phyloP scores from a whole-genome alignment of 2,888 invertebrate genomes.

The Agapetus fuscipes region DNA sequence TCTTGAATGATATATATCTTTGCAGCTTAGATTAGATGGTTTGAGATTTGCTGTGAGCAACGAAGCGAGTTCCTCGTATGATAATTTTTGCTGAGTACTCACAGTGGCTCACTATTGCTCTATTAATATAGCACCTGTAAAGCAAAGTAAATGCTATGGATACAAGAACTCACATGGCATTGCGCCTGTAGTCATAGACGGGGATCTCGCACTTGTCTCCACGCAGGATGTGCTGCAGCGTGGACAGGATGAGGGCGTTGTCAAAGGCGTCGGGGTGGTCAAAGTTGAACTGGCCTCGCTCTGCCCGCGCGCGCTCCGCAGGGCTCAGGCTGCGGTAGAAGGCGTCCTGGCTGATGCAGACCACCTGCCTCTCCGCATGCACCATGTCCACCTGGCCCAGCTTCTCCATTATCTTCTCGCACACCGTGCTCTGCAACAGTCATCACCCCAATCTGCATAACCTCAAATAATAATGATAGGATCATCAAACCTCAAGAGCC shows the following conservation, averaged over 20 bases:
- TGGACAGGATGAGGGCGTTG: slow-evolving; percentile 71
- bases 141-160: too few relatives aligned
- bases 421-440: slow-evolving; percentile 95
- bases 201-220: slow-evolving; percentile 87
- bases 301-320: slow-evolving; percentile 72
- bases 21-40: too few relatives aligned
- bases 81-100: too few relatives aligned
- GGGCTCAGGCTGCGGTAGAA: slow-evolving; percentile 85
- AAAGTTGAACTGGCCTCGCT: slow-evolving; percentile 91
- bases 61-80: too few relatives aligned
- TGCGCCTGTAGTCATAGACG: slow-evolving; percentile 86
- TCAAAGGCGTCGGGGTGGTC: slow-evolving; percentile 99
- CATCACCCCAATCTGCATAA: too few relatives aligned
- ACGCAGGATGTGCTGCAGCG: slow-evolving; percentile 70
- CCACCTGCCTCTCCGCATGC: slow-evolving; percentile 80
- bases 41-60: too few relatives aligned
- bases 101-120: too few relatives aligned
- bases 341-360: slow-evolving; percentile 92
- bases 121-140: too few relatives aligned
- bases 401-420: slow-evolving; percentile 93
- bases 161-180: slow-evolving; percentile 59
- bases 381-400: slow-evolving; percentile 88
- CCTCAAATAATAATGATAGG: too few relatives aligned
- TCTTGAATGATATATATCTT: too few relatives aligned
- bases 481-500: too few relatives aligned